A percentile compares a stretch with the other conserved stretches of the same genome.
phyloP scores from a whole-genome alignment of 1,140 invertebrate genomes.

The Drosophila sp. region DNA sequence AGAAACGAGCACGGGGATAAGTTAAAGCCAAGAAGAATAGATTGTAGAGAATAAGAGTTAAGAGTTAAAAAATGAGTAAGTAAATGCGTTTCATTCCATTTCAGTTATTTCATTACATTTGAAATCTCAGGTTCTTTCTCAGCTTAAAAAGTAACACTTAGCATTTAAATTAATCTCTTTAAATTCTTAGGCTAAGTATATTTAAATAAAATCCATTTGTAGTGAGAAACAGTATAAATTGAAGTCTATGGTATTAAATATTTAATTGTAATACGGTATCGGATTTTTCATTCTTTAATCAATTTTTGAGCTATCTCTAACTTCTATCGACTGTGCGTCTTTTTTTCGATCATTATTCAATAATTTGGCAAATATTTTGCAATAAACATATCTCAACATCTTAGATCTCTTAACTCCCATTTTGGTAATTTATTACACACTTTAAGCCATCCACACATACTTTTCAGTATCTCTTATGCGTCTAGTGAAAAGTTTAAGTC shows the following conservation, averaged over 20 bases:
- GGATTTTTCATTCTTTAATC: too few relatives aligned
- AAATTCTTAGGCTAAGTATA: neutral
- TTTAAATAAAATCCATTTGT: neutral
- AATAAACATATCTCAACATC: constrained; percentile 13
- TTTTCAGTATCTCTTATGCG: neutral
- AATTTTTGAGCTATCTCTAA: neutral
- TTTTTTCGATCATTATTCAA: neutral
- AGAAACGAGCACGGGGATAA: constrained; percentile 14
- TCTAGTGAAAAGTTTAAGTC: constrained; percentile 15
- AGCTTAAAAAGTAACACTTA: neutral
- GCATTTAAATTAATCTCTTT: constrained; percentile 1
- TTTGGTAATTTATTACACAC: constrained; percentile 3
- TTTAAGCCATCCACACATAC: neutral
- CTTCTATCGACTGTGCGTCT: neutral
- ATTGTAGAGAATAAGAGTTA: constrained; percentile 19
- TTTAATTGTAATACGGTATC: too few relatives aligned
- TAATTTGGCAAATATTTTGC: neutral
- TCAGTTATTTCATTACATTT: neutral
- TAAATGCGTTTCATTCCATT: constrained; percentile 21
- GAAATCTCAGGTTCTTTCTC: neutral
- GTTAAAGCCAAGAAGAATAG: constrained; percentile 5
- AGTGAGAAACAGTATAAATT: neutral
- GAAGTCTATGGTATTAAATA: too few relatives aligned
- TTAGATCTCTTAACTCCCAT: neutral
- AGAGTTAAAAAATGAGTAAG: constrained; percentile 32